phyloP scores from a whole-genome alignment of 2,797 vertebrate genomes.

The Phyllotis vaccarum region DNA sequence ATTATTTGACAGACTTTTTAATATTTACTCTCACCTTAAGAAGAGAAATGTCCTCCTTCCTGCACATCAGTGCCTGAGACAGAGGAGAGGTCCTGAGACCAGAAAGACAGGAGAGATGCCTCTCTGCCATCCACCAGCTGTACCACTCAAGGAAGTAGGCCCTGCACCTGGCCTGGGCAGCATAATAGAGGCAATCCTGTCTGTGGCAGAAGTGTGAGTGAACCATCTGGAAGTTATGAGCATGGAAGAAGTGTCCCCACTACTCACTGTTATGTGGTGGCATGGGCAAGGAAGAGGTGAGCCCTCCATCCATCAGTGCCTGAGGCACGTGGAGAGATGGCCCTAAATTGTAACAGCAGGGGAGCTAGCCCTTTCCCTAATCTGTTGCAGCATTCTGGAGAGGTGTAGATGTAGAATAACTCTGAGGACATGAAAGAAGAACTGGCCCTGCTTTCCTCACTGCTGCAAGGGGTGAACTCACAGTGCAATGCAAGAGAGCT shows the following conservation, averaged over 20 bases:
- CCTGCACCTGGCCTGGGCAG: neutral
- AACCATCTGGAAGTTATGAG: neutral
- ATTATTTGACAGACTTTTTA: neutral
- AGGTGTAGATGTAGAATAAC: neutral
- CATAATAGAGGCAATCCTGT: neutral
- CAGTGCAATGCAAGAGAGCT: neutral
- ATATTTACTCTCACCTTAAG: neutral
- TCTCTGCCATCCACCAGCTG: neutral
- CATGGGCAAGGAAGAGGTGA: neutral
- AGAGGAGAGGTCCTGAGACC: neutral
- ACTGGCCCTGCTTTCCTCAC: neutral
- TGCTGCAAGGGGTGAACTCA: neutral
- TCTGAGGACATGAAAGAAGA: neutral
- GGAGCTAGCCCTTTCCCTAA: neutral
- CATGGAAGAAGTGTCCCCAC: neutral
- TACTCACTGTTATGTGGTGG: neutral
- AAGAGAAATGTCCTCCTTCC: neutral
- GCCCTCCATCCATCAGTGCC: neutral
- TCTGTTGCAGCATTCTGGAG: too few relatives aligned
- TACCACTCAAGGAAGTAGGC: neutral
- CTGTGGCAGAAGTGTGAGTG: neutral
- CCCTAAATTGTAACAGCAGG: neutral
- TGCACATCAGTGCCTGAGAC: neutral
- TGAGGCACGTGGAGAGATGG: neutral
- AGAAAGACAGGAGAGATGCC: neutral